Base-by-base conservation (phyloP, 2,797 vertebrate species). In the Tragopan temminckii region DNA sequence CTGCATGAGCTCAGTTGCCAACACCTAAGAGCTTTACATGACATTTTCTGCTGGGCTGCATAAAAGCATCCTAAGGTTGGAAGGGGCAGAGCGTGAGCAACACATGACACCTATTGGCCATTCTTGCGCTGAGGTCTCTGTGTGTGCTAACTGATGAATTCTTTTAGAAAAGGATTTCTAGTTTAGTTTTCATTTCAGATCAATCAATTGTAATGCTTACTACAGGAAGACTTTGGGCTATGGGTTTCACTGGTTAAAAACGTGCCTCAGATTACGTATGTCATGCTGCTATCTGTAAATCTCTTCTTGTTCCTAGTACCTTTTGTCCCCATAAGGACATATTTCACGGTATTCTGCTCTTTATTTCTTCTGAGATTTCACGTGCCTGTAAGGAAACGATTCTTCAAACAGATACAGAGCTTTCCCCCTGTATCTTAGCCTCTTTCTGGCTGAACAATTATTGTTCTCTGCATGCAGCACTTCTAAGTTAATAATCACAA, bases 401-500 rank as follows among this genome's bases (percentile, higher is more conserved):
- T 59, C 16, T 55, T 89, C 61, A 89, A 90, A 36, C 9, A 85
- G 29, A 40, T 71, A 5, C 31, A 58, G 50, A 71, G 11, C 3
- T 70, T 76, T 81, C 23, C 62, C 52, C 2, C 29, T 40, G 88
- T 58, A 74, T 67, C 53, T 94, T 82, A 64, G 38, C 31, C 57
- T 20, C 5, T 27, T 70, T 91, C 43, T 88, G 66, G 10, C 23
- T 76, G 43, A 75, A 58, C 71, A 79, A n/a, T 81, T 86, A 55
- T 46, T 88, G 33, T 55, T 80, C 61, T 79, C 77, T 84, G 55
- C 8, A n/a, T 57, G 31, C 40, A 21, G 55, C 63, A 36, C 10
- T 77, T 91, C 67, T n/a, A 24, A 52, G 66, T 27, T 81, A 94
- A 17, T 72, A 88, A 83, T 88, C 75, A 85, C 43, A 75, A 57